Percentiles rank a stretch among this genome's conserved stretches.
These are phyloP conservation scores for Cherax destructor DNA, from an alignment of 1,140 invertebrate genomes.

Conservation along the genomic window DNA sequence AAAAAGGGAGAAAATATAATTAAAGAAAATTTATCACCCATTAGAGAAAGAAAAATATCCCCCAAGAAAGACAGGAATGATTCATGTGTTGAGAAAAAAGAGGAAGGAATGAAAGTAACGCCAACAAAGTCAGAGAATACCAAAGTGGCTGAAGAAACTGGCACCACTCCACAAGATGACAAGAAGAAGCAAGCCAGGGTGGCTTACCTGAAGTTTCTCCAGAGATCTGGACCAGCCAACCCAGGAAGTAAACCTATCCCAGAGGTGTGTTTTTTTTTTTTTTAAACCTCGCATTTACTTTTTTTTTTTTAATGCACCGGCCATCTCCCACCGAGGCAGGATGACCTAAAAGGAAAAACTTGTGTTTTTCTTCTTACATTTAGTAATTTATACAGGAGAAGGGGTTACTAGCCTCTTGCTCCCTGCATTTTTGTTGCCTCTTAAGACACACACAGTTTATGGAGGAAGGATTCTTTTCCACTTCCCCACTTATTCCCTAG, in stretches of 20 bases:
- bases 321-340: no score
- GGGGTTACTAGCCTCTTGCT: no score
- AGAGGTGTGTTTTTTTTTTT: conserved; percentile 13
- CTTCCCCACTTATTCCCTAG: no score
- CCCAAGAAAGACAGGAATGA: neutral
- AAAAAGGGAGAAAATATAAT: neutral
- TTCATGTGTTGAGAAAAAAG: neutral
- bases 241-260: conserved; percentile 49
- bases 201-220: conserved; percentile 40
- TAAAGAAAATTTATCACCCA: neutral
- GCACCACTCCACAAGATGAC: conserved; percentile 34
- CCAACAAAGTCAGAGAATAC: neutral
- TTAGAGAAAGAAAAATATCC: neutral
- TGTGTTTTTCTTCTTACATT: no score
- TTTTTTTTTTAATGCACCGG: no score
- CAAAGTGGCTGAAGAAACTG: neutral
- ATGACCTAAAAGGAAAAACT: no score
- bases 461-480: no score
- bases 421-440: no score
- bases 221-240: conserved; percentile 44
- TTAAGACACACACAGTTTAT: no score
- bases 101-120: neutral
- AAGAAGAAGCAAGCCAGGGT: conserved; percentile 36
- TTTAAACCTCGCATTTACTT: no score
- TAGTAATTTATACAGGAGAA: no score